Conservation (phyloP, 2,888 invertebrate genomes). For the Sinelater perroti region DNA sequence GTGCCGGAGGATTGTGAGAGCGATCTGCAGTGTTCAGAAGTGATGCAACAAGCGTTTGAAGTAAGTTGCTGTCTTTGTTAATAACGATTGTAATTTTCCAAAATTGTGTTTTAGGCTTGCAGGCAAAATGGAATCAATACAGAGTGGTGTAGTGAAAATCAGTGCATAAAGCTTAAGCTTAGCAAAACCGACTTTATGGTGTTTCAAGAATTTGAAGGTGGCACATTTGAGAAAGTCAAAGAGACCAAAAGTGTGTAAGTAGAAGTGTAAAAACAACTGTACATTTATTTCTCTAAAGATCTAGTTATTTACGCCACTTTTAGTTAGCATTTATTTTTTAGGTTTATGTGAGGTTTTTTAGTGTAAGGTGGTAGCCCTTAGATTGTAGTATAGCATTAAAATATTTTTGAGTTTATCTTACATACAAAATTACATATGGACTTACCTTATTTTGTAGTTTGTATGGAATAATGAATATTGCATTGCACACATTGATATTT, state of each 20-base stretch:
- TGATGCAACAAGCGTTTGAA: constrained; percentile 69
- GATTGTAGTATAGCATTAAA: too few species aligned
- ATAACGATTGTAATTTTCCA: constrained; percentile 7
- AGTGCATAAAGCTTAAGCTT: constrained; percentile 66
- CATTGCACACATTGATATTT: too few species aligned
- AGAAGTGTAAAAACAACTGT: constrained; percentile 18
- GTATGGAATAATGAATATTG: too few species aligned
- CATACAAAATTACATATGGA: too few species aligned
- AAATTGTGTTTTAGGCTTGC: constrained; percentile 47
- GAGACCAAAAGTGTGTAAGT: constrained; percentile 76
- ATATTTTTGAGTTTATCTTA: too few species aligned
- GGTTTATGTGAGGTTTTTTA: too few species aligned
- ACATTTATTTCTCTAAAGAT: too few species aligned
- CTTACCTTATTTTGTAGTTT: too few species aligned
- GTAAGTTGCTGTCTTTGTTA: constrained; percentile 57
- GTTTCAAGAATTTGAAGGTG: constrained; percentile 79
- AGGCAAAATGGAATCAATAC: constrained; percentile 68
- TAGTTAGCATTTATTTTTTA: too few species aligned
- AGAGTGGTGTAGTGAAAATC: constrained; percentile 71
- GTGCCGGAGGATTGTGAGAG: constrained; percentile 62
- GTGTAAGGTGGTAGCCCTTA: too few species aligned
- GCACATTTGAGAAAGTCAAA: constrained; percentile 71
- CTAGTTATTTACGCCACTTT: neutral
- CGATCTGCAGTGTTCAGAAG: constrained; percentile 66
- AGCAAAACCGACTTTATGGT: constrained; percentile 80